Conservation (phyloP, 2,113 vertebrate species). For the Thunnus thynnus region DNA sequence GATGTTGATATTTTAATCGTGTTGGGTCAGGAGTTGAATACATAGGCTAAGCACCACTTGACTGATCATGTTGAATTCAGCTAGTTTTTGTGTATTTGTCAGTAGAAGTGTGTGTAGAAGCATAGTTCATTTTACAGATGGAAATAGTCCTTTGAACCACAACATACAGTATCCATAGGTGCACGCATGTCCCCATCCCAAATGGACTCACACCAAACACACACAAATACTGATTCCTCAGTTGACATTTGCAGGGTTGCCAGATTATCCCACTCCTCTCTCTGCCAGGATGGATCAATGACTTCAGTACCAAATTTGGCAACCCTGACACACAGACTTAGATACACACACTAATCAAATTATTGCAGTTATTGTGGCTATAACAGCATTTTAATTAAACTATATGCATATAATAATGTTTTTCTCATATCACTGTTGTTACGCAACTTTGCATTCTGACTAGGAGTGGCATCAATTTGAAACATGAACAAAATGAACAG, state of each 20-base stretch:
- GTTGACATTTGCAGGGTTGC: constrained; percentile 58
- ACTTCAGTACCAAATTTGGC: constrained; percentile 47
- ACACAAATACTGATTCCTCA: not conserved
- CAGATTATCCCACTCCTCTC: constrained; percentile 60
- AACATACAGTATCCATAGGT: not conserved
- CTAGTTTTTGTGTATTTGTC: not conserved
- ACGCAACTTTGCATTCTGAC: constrained; percentile 29
- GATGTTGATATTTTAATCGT: constrained; percentile 8
- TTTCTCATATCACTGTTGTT: constrained; percentile 16
- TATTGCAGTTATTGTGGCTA: constrained; percentile 28
- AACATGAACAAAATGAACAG: constrained; percentile 41
- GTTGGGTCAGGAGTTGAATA: constrained; percentile 17
- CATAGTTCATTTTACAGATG: constrained; percentile 24
- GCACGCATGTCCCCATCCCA: not conserved
- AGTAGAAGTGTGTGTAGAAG: not conserved
- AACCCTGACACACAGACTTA: constrained; percentile 38
- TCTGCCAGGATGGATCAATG: constrained; percentile 55
- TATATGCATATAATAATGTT: constrained; percentile 19
- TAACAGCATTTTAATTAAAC: constrained; percentile 36
- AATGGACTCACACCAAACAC: constrained; percentile 3
- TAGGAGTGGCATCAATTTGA: constrained; percentile 43
- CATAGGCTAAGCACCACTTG: constrained; percentile 14
- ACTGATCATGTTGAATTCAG: constrained; percentile 24
- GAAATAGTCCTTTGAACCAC: constrained; percentile 6
- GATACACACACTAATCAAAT: constrained; percentile 31